Conservation (phyloP, 2,113 vertebrate genomes). For the Semicossyphus pulcher region DNA sequence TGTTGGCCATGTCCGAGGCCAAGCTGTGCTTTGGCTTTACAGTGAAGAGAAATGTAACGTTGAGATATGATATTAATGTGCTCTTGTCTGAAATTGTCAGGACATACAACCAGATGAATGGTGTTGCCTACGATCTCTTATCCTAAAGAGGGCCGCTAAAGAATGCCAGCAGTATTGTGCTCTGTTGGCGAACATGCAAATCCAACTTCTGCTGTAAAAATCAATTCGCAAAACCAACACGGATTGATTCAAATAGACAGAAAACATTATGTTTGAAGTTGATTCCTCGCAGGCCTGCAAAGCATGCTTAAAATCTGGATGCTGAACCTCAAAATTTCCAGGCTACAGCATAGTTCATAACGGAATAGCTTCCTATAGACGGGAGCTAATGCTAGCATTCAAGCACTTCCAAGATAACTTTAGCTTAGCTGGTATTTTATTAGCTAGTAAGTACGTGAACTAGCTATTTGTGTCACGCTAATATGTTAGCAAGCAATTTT, state of each 20-base stretch:
- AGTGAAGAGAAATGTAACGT: conserved; percentile 11
- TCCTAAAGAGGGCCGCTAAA: background rate
- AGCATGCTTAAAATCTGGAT: no score
- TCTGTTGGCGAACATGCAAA: conserved; percentile 1
- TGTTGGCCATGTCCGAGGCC: conserved; percentile 54
- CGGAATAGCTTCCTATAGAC: no score
- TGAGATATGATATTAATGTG: conserved; percentile 32
- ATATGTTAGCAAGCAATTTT: no score
- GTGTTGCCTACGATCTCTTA: conserved; percentile 24
- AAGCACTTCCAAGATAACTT: no score
- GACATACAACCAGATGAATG: conserved; percentile 13
- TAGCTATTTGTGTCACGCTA: no score
- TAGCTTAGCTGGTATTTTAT: no score
- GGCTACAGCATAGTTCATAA: no score
- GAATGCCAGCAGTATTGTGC: background rate
- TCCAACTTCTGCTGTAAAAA: background rate
- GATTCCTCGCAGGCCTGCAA: no score
- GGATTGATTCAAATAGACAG: background rate
- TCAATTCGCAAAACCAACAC: background rate
- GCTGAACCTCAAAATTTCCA: no score
- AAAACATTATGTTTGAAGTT: background rate
- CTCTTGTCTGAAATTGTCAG: conserved; percentile 28
- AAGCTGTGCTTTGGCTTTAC: conserved; percentile 52
- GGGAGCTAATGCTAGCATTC: no score
- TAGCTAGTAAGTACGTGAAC: no score